Base-by-base conservation (phyloP, 2,888 invertebrate species). In the Acrobasis repandana region DNA sequence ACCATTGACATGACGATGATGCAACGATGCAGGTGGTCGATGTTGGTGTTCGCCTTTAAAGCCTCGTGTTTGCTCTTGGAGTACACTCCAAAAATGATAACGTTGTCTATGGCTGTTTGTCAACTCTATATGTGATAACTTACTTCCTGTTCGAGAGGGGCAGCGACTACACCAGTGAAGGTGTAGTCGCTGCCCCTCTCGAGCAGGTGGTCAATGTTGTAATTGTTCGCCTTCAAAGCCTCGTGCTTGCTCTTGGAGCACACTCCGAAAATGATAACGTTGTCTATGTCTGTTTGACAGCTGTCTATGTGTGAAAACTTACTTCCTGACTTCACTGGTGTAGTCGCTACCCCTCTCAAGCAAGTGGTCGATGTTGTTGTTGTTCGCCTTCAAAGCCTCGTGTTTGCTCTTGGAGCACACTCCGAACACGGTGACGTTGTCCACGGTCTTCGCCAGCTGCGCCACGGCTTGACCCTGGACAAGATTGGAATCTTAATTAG, bases 171-270 rank as follows among this genome's bases (percentile, higher is more conserved):
- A 94, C 94, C 73, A 95, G 97, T 97, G 79, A 94, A 95, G 73
- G 94, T 94, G 86, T 97, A 97, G 86, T 97, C 97, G 71, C 94
- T 94, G 71, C 95, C 95, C 65, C 96, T 94, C 82, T 97, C 97
- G 73, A 97, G 92, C 58, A 97, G 92, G 78, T 97, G 92, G 78
- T 97, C 95, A 65, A 97, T 95, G 70, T 93, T 93, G 71, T 93
- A 93, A 75, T 94, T 94, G 68, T 94, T 94, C 82, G n/a, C n/a
- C n/a, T 96, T 96, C 67, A 97, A 92, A 15, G 95, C 94, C 78
- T 97, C 97, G 80, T 97, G 97, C 89, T 97, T 97, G 79, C 93
- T 93, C 86, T 96, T 95, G 58, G 97, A 96, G 80, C 97, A 97
- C 1, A 97, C 96, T 34, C 97, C 97, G 83, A 96, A 96, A 58